Conservation (phyloP, 2,797 vertebrate genomes). For the Adelosebastes latens region DNA sequence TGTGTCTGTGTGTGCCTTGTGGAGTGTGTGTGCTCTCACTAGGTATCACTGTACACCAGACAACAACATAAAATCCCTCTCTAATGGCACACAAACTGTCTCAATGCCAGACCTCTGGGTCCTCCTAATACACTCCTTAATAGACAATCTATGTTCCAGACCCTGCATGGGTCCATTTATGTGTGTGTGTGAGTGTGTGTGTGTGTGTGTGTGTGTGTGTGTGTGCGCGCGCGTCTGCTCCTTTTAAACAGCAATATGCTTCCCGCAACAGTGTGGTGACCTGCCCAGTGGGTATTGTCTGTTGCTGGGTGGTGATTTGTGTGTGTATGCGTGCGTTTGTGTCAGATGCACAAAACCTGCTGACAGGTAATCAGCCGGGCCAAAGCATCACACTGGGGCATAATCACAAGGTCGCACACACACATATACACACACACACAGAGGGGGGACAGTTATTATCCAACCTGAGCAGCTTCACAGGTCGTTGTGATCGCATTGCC, state of each 20-base stretch:
- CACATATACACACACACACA: constrained; percentile 28
- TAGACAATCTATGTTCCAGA: constrained; percentile 68
- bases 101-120: constrained; percentile 59
- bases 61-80: constrained; percentile 58
- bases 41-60: constrained; percentile 41
- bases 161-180: constrained; percentile 52
- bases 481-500: constrained; percentile 63
- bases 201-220: constrained; percentile 17
- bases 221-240: constrained; percentile 15
- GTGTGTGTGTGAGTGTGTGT: constrained; percentile 4
- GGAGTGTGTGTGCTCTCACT: constrained; percentile 9
- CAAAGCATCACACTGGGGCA: constrained; percentile 73
- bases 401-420: constrained; percentile 70
- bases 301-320: constrained; percentile 48
- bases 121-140: constrained; percentile 70
- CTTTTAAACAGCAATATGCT: constrained; percentile 68
- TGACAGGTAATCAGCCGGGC: constrained; percentile 84
- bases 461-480: constrained; percentile 61
- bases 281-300: constrained; percentile 67
- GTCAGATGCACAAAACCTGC: constrained; percentile 73
- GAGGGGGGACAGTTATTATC: constrained; percentile 61
- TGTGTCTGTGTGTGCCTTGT: constrained; percentile 1
- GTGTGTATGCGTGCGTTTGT: constrained; percentile 24
- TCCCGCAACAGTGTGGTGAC: constrained; percentile 53
- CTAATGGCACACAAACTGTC: constrained; percentile 69